phyloP scores from a whole-genome alignment of 2,797 vertebrate genomes.

The Trematomus bernacchii region DNA sequence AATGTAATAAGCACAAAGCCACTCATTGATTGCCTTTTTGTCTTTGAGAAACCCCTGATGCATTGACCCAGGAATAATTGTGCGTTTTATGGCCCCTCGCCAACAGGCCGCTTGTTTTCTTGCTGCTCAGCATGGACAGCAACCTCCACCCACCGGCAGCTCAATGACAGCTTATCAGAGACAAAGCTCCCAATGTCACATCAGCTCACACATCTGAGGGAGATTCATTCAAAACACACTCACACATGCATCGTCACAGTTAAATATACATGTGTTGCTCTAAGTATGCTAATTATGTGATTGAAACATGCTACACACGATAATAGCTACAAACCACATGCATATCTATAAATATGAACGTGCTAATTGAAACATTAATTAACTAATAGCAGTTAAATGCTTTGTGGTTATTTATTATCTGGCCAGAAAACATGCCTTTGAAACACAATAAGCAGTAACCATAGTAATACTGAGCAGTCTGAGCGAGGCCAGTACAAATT shows the following conservation, averaged over 20 bases:
- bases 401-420: conserved; percentile 12
- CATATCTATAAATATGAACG: not conserved
- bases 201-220: conserved; percentile 6
- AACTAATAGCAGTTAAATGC: conserved; percentile 4
- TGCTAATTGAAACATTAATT: not conserved
- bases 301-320: not conserved
- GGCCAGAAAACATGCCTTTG: conserved; percentile 13
- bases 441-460: conserved; percentile 26
- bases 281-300: not conserved
- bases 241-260: not conserved
- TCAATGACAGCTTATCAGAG: conserved; percentile 56
- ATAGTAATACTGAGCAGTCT: conserved; percentile 32
- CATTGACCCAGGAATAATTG: conserved; percentile 69
- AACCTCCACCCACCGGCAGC: conserved; percentile 47
- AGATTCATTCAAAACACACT: not conserved
- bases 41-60: conserved; percentile 63
- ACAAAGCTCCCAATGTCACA: conserved; percentile 38
- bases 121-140: conserved; percentile 63
- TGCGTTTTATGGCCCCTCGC: conserved; percentile 63
- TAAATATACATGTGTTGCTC: not conserved
- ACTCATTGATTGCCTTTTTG: conserved; percentile 50
- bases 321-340: not conserved
- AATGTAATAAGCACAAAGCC: conserved; percentile 34
- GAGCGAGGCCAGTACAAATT: conserved; percentile 41
- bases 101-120: conserved; percentile 49